Evolutionary conservation across 2,888 invertebrate species (phyloP), one percentile per base, ranked within the genome.

Genomic region (Boloria euphrosyne): DNA sequence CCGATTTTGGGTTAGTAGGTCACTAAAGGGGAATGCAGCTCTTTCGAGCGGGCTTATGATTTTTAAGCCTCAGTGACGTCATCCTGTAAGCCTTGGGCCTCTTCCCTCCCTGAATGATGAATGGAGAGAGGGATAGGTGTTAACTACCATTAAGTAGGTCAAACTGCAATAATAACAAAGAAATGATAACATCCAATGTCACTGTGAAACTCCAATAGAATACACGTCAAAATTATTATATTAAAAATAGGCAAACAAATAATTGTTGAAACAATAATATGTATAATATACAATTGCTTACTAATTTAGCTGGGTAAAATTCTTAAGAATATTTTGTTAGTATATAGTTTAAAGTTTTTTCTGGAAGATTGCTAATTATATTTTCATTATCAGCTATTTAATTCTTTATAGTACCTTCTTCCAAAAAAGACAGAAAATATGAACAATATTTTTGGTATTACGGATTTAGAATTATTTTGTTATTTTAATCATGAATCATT

Each of bases 1-100:
- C 76, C 81, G 80, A 80, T 90, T 89, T 89, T 89, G 84, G 90
- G 90, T 91, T 79, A 91, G 84, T 90, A 85, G 91, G 90, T 90
- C 90, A 88, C 80, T 76, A 79, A 81, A 82, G 87, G 87, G 85
- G 87, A 83, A 82, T 87, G 89, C 87, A 88, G 82, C 80, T 80
- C 78, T 78, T 78, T 82, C 78, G 80, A 78, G 79, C 74, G 80
- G 81, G 82, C 81, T 78, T 78, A 76, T 76, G 79, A 84, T 84
- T 90, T 90, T 89, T 83, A 83, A 85, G 82, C 75, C 79, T 78
- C 78, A 79, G 82, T 90, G 90, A 90, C 90, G 90, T 91, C 90
- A 89, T 78, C 50, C 59, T 69, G 62, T 65, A 66, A 70, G 69
- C 76, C 76, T 77, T 76, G 76, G 75, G 73, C 69, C 81, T 80